phyloP scores from a whole-genome alignment of 2,797 vertebrate genomes.

The Tamandua tetradactyla region DNA sequence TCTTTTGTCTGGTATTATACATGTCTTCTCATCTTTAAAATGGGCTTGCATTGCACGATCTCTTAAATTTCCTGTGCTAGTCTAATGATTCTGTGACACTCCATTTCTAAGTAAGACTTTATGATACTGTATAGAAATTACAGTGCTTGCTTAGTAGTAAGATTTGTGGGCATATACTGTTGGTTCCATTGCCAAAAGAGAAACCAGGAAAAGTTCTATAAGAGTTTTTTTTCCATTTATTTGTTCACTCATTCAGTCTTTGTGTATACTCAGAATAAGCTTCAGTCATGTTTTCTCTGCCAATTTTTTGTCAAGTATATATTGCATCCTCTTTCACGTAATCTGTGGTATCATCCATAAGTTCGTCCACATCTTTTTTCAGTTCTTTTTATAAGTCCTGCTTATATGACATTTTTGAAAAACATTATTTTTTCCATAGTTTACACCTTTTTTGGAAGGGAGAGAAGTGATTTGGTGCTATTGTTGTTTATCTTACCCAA shows the following conservation, averaged over 20 bases:
- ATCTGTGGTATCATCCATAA: background rate
- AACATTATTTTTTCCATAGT: conserved; percentile 8
- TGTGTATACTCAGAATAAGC: background rate
- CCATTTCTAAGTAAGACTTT: background rate
- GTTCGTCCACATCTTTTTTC: background rate
- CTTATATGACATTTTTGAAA: background rate
- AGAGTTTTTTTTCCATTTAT: background rate
- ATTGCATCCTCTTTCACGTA: background rate
- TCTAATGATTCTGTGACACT: background rate
- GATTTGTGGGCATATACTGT: background rate
- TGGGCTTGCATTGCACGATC: background rate
- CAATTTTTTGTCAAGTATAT: background rate
- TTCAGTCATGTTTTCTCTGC: background rate
- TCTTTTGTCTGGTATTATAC: background rate
- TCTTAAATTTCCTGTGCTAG: background rate
- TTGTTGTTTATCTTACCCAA: background rate
- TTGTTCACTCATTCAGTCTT: background rate
- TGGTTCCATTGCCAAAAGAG: background rate
- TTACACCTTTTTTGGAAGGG: background rate
- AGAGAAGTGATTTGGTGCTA: background rate
- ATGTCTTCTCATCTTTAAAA: background rate
- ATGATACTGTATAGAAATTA: background rate
- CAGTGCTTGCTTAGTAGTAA: background rate
- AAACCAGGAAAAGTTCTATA: background rate
- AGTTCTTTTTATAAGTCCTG: background rate